Base-by-base conservation (phyloP, 2,797 vertebrate species). In the Pristis pectinata region DNA sequence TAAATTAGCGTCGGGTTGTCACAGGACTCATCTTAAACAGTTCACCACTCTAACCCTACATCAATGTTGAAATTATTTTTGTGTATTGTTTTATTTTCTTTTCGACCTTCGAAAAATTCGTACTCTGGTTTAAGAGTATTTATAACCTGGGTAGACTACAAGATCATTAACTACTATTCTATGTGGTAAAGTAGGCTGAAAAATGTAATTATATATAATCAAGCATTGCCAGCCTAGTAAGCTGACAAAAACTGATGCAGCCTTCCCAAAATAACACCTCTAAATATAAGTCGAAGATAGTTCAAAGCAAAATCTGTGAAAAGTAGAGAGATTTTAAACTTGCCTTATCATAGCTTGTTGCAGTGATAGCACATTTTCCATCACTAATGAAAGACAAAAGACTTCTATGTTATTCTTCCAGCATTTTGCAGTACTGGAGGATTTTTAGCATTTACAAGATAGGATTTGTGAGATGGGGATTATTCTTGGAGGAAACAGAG, bases 191-290 rank as follows among this genome's bases (percentile, higher is more conserved):
- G 83, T 87, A 30, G 53, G 53, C 3, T 87, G 83, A 87, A 44
- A 87, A 87, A 56, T 87, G 30, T 87, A 87, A 87, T 87, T 87
- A 87, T n/a, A 87, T 87, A 59, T 87, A 87, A 87, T 87, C 83
- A 59, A 87, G 83, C 83, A 59, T 67, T 87, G 53, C 53, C 30
- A n/a, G 30, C 83, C 53, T 87, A 59, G 53, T 34, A 87, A 34
- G 34, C 53, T n/a, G 30, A 87, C 30, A n/a, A 87, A 87, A 82
- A 59, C 79, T 41, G 79, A 44, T 22, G 41, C 56, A 87, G 82
- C 24, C 27, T 49, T 85, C 82, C 82, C 24, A 6, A 87, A 87
- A 87, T 61, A 61, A 59, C 53, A 87, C 1, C 30, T 15, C 83
- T 59, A 87, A 87, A 59, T 34, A 59, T n/a, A 17, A 27, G 24